A percentile compares a stretch with the other conserved stretches of the same genome.
These are phyloP conservation scores for Mormyrus iriodes DNA, from an alignment of 2,113 vertebrate species.

Conservation along the genomic window DNA sequence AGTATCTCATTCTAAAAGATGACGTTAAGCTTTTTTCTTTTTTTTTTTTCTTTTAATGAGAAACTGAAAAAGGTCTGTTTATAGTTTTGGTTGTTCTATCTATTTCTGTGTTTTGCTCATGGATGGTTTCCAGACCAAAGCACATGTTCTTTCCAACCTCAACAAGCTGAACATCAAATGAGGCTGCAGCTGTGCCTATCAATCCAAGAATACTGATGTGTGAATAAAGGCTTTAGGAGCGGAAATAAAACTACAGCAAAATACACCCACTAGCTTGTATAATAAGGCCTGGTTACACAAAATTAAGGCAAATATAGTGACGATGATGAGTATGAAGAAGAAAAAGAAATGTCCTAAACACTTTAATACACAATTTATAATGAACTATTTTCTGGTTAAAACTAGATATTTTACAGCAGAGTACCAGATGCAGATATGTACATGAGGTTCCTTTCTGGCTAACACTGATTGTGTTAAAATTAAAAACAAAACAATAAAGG, in stretches of 20 bases:
- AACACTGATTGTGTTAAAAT: background rate
- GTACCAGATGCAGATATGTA: background rate
- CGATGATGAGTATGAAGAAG: background rate
- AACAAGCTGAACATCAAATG: background rate
- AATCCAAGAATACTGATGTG: constrained; percentile 10
- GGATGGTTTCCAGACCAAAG: constrained; percentile 12
- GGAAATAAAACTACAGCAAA: background rate
- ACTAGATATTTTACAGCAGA: background rate
- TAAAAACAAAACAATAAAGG: no score
- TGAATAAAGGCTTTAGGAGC: background rate
- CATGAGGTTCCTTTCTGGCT: background rate
- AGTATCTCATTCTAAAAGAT: background rate
- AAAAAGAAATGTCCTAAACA: background rate
- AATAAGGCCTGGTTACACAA: background rate
- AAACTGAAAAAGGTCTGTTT: constrained; percentile 14
- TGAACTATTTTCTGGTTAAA: background rate
- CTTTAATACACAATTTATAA: background rate
- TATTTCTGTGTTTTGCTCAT: background rate
- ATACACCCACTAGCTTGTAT: no score
- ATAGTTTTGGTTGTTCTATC: constrained; percentile 2
- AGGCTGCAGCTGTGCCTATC: constrained; percentile 9
- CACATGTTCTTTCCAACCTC: constrained; percentile 11
- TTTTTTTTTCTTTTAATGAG: background rate
- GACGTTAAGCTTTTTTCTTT: background rate
- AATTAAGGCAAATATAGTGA: background rate